phyloP scores from a whole-genome alignment of 2,113 vertebrate species.

The Serilophus lunatus region DNA sequence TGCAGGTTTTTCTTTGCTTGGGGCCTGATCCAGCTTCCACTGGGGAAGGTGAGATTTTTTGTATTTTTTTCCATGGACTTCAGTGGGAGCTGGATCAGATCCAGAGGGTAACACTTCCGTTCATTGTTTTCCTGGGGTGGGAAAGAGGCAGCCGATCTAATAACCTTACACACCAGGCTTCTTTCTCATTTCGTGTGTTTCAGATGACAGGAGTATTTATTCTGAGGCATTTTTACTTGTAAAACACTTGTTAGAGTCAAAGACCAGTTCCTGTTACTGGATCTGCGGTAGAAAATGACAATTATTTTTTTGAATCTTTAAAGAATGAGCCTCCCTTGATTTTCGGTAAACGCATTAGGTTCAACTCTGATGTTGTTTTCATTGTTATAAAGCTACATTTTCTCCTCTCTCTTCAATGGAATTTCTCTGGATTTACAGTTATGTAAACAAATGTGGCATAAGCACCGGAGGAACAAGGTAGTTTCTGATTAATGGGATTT shows the following conservation, averaged over 20 bases:
- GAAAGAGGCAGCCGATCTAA: neutral
- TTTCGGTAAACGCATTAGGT: neutral
- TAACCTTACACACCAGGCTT: neutral
- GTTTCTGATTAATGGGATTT: neutral
- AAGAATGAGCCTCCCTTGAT: neutral
- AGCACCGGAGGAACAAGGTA: neutral
- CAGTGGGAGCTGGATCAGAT: neutral
- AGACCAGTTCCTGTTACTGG: neutral
- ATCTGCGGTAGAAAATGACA: neutral
- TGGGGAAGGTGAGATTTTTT: neutral
- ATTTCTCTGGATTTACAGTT: neutral
- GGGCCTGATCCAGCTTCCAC: neutral
- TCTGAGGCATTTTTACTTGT: neutral
- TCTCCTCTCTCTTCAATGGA: neutral
- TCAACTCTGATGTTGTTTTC: neutral
- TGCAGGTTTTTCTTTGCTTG: neutral
- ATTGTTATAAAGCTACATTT: neutral
- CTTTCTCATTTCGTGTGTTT: constrained; percentile 4
- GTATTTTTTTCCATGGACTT: neutral
- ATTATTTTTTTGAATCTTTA: neutral
- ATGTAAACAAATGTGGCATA: neutral
- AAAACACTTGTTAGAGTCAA: neutral
- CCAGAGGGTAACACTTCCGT: constrained; percentile 43
- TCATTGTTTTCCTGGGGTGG: constrained; percentile 23
- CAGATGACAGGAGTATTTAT: neutral